Evolutionary conservation across 2,888 invertebrate genomes (phyloP), one percentile per base, ranked within the genome.

Genomic region (Acronicta psi): DNA sequence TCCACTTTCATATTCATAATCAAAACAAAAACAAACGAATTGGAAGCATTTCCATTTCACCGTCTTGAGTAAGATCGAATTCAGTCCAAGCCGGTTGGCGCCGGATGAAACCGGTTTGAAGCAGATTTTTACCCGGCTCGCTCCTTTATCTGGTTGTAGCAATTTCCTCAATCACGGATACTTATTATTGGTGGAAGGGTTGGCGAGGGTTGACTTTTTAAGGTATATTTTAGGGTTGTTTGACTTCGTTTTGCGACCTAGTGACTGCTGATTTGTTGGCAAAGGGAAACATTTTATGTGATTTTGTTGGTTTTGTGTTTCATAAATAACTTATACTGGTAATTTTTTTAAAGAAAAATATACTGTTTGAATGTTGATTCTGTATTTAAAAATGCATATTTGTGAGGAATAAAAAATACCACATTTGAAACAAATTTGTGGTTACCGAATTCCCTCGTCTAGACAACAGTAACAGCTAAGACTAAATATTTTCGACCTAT

Each of bases 161-260:
- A 74, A 75, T 74, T 74, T 75, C 72, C 73, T 71, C 72, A 69
- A 69, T 69, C 59, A 47, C 58, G 59, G 34, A 56, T 58, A 72
- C 69, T 73, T 73, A 73, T 73, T 74, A 74, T 65, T 65, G 75
- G 69, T 45, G 29, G 51, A 62, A 58, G 59, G 59, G 59, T 59
- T 44, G 49, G 49, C 23, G 13, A 43, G 44, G 49, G 45, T 42
- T 46, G 46, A n/a, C 14, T 41, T 31, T 41, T 42, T 50, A 34
- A 38, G 36, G 42, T 51, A 63, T 47, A 49, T 62, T 62, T 58
- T 38, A 37, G 51, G 52, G 59, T 40, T 41, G 13, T n/a, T 44
- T 9, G 25, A 47, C 17, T 50, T 58, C 49, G 52, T 57, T n/a
- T 68, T 57, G 41, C 13, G 20, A 51, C 56, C 61, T 40, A 40